A percentile compares a stretch with the other conserved stretches of the same genome.
Conservation (phyloP, 2,888 invertebrate species). For the Baronia brevicornis region DNA sequence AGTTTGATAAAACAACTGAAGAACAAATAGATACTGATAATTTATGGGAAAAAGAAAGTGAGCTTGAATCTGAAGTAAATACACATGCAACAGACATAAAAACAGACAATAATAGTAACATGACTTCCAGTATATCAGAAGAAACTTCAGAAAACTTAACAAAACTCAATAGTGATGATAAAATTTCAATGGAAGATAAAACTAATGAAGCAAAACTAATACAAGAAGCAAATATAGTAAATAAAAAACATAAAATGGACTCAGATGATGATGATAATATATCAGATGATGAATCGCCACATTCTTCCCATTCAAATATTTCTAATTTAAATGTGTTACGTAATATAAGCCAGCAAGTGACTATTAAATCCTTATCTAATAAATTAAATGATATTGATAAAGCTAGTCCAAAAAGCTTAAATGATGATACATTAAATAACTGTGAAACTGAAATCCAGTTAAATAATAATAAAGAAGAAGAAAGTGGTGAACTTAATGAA, state of each 20-base stretch:
- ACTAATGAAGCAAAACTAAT: neutral
- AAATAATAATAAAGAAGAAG: slow-evolving; percentile 14
- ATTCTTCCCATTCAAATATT: slow-evolving; percentile 12
- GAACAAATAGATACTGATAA: too few species aligned
- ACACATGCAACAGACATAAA: neutral
- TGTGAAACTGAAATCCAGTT: slow-evolving; percentile 7
- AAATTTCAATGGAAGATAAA: neutral
- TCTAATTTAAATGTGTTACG: slow-evolving; percentile 7
- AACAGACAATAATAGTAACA: neutral
- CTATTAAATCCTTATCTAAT: slow-evolving; percentile 3
- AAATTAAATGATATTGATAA: slow-evolving; percentile 2
- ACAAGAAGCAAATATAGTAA: neutral
- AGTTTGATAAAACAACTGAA: too few species aligned
- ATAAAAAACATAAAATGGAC: neutral
- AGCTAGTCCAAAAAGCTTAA: too few species aligned
- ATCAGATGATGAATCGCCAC: neutral
- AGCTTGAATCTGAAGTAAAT: neutral
- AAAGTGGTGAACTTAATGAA: slow-evolving; percentile 9
- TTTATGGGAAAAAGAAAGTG: neutral
- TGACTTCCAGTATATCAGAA: neutral
- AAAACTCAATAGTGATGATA: neutral
- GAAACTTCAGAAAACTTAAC: neutral
- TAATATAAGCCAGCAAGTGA: slow-evolving; percentile 1
- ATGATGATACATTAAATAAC: too few species aligned
- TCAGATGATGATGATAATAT: neutral